Conservation (phyloP, 1,140 invertebrate species). For the Diachasmimorpha longicaudata region DNA sequence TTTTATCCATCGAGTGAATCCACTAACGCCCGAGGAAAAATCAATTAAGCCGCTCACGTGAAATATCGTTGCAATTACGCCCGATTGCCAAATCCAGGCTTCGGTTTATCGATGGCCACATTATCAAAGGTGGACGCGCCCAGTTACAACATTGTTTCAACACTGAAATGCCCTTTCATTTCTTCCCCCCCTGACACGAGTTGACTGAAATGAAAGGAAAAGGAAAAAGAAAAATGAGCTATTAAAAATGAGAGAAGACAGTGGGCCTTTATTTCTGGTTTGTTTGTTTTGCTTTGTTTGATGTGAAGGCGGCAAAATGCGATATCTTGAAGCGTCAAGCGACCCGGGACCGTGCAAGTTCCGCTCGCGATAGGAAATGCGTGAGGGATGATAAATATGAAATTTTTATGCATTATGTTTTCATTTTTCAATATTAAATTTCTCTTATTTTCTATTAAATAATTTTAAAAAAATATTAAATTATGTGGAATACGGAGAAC, state of each 20-base stretch:
- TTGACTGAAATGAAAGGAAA: slow-evolving; percentile 6
- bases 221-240: neutral
- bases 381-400: neutral
- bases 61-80: slow-evolving; percentile 49
- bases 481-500: neutral
- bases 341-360: neutral
- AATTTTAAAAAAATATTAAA: too few relatives aligned
- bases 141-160: neutral
- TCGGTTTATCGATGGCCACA: slow-evolving; percentile 41
- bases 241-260: neutral
- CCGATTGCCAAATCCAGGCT: slow-evolving; percentile 45
- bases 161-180: slow-evolving; percentile 10
- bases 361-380: neutral
- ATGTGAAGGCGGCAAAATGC: neutral
- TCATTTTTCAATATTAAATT: neutral
- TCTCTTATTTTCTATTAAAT: neutral
- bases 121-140: slow-evolving; percentile 34
- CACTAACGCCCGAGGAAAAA: slow-evolving; percentile 41
- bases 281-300: neutral
- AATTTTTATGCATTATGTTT: neutral
- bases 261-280: neutral
- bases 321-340: neutral
- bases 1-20: neutral
- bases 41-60: slow-evolving; percentile 50
- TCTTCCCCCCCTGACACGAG: slow-evolving; percentile 36